Percentiles rank a stretch among this genome's conserved stretches.
Evolutionary conservation across 35 echinoderm and acorn worm species (phyloP).

Genomic region (Holothuria glaberrima): DNA sequence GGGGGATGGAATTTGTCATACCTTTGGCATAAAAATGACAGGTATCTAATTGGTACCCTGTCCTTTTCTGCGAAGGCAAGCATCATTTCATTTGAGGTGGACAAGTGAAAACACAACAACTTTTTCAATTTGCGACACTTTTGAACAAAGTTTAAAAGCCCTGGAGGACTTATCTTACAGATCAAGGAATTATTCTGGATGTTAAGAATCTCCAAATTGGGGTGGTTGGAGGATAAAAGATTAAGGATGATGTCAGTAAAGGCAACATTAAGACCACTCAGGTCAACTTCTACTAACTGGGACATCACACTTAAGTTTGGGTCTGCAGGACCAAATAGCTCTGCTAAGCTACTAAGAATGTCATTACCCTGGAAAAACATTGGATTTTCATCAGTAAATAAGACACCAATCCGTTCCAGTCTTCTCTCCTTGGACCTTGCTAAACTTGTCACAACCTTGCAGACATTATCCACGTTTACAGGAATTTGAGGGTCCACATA

Average conservation of each 20-base stretch:
- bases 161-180: slow-evolving; percentile 67
- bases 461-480: slow-evolving; percentile 72
- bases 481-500: slow-evolving; percentile 61
- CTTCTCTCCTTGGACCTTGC: slow-evolving; percentile 64
- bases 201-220: slow-evolving; percentile 71
- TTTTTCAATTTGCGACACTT: slow-evolving; percentile 74
- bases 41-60: slow-evolving; percentile 52
- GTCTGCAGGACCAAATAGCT: slow-evolving; percentile 89
- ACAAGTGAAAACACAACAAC: slow-evolving; percentile 72
- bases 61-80: slow-evolving; percentile 54
- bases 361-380: slow-evolving; percentile 88
- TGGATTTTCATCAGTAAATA: slow-evolving; percentile 89
- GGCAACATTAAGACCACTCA: slow-evolving; percentile 72
- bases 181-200: slow-evolving; percentile 90
- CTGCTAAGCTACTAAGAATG: slow-evolving; percentile 79
- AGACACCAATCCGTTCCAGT: slow-evolving; percentile 66
- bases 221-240: slow-evolving; percentile 78
- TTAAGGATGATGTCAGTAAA: slow-evolving; percentile 69
- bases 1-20: slow-evolving; percentile 87
- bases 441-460: slow-evolving; percentile 67
- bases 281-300: slow-evolving; percentile 71
- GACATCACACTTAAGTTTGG: slow-evolving; percentile 59
- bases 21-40: slow-evolving; percentile 79
- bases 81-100: slow-evolving; percentile 78
- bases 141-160: slow-evolving; percentile 74